phyloP scores from a whole-genome alignment of 1,140 invertebrate genomes.

The Scaptodrosophila lebanonensis region DNA sequence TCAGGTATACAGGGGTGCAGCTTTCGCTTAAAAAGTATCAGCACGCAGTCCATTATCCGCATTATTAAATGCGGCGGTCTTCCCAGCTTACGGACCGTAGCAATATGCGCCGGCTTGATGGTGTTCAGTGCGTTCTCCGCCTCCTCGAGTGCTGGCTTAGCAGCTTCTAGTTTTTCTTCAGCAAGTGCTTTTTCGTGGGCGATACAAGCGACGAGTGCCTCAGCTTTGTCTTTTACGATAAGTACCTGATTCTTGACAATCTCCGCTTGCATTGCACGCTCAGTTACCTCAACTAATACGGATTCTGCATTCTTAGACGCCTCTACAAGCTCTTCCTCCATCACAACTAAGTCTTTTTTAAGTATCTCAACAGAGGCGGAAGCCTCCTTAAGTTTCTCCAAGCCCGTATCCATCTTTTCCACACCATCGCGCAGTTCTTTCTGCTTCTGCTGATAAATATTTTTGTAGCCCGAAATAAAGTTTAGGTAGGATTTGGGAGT shows the following conservation, averaged over 20 bases:
- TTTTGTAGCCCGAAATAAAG: slow-evolving; percentile 96
- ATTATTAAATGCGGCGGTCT: slow-evolving; percentile 97
- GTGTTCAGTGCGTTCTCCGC: slow-evolving; percentile 97
- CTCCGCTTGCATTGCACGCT: slow-evolving; percentile 95
- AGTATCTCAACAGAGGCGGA: slow-evolving; percentile 93
- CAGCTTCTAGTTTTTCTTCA: slow-evolving; percentile 91
- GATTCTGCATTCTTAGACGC: slow-evolving; percentile 93
- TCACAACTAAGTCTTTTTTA: slow-evolving; percentile 93
- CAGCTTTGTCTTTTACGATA: slow-evolving; percentile 96
- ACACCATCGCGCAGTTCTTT: slow-evolving; percentile 93
- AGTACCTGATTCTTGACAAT: slow-evolving; percentile 96
- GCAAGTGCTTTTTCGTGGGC: slow-evolving; percentile 94
- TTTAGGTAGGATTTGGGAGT: slow-evolving; percentile 98
- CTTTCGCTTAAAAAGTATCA: slow-evolving; percentile 94
- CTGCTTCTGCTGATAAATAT: slow-evolving; percentile 92
- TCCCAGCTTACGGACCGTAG: slow-evolving; percentile 95
- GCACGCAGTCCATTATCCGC: slow-evolving; percentile 98
- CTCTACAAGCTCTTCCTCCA: slow-evolving; percentile 94
- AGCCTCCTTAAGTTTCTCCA: slow-evolving; percentile 95
- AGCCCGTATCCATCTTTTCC: slow-evolving; percentile 94
- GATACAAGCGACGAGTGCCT: slow-evolving; percentile 92
- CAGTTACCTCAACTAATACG: slow-evolving; percentile 90
- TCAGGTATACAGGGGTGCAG: slow-evolving; percentile 89
- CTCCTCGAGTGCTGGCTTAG: slow-evolving; percentile 93
- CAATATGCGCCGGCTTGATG: slow-evolving; percentile 97